A percentile compares a stretch with the other conserved stretches of the same genome.
phyloP scores from a whole-genome alignment of 1,140 invertebrate genomes.

The Brachionus sp. region DNA sequence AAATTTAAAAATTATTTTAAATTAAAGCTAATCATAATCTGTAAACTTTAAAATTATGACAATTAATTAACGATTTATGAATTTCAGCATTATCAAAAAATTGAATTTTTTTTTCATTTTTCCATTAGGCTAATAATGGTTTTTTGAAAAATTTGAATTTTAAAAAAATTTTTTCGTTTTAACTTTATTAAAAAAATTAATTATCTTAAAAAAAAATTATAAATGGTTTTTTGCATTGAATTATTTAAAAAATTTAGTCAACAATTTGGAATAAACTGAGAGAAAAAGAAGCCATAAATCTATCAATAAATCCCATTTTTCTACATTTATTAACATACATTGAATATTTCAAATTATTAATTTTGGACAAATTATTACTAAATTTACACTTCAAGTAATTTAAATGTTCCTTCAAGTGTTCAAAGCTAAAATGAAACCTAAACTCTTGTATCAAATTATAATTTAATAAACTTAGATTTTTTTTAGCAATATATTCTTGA shows the following conservation, averaged over 20 bases:
- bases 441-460: background rate
- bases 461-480: background rate
- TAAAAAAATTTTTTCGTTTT: no score
- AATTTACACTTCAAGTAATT: slow-evolving; percentile 34
- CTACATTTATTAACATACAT: background rate
- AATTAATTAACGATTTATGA: no score
- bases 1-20: no score
- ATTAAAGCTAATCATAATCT: no score
- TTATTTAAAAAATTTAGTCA: background rate
- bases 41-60: no score
- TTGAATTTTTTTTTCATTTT: background rate
- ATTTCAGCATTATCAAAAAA: no score
- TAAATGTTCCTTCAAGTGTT: slow-evolving; percentile 9
- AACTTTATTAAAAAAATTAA: background rate
- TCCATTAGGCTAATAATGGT: background rate
- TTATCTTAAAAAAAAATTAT: background rate
- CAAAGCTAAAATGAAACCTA: slow-evolving; percentile 38
- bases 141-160: background rate
- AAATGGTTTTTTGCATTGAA: background rate
- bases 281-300: background rate
- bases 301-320: background rate
- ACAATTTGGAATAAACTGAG: slow-evolving; percentile 20
- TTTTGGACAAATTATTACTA: background rate
- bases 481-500: background rate
- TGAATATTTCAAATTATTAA: background rate